Base-by-base conservation (phyloP, 35 echinoderm and acorn worm species). In the Lytechinus variegatus region DNA sequence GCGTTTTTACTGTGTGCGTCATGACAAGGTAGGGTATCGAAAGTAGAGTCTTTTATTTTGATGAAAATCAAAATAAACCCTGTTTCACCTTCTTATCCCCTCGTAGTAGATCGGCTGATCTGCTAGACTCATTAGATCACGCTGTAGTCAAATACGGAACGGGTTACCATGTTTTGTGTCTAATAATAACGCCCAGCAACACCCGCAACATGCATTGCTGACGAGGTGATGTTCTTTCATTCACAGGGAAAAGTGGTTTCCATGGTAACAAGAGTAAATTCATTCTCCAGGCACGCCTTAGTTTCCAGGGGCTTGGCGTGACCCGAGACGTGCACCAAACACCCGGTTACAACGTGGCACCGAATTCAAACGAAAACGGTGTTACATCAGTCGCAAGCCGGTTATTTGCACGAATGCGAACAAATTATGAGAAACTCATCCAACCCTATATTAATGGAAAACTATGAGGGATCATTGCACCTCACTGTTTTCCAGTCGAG, bases 131-230 rank as follows among this genome's bases (percentile, higher is more conserved):
- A 24, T 79, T 79, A 79, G 33, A 44, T 44, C 33, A 44, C n/a
- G 24, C 19, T 24, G 24, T 33, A 61, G 56, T 19, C 19, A 14
- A 33, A 61, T 61, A 33, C 7, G 93, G 53, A 55, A 13, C 53
- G 9, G 8, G 53, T 6, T 60, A 24, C 56, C 19, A 8, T 92
- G 13, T 52, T 53, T 92, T 9, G 51, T 92, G 28, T 92, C 52
- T 54, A 92, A 92, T 92, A 92, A 52, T 92, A 92, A 54, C 52
- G 52, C 90, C 52, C 90, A 92, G 16, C 52, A 54, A 51, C 90
- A 24, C 24, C 54, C 21, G 52, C 53, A 24, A 8, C 12, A 52
- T 51, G 90, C 52, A 54, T 54, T 27, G 24, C 14, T 92, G 90
- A 52, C 54, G 52, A 51, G 90, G 9, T 44, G 52, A 13, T 55